Conservation (phyloP, 2,888 invertebrate species). For the Pandemis corylana region DNA sequence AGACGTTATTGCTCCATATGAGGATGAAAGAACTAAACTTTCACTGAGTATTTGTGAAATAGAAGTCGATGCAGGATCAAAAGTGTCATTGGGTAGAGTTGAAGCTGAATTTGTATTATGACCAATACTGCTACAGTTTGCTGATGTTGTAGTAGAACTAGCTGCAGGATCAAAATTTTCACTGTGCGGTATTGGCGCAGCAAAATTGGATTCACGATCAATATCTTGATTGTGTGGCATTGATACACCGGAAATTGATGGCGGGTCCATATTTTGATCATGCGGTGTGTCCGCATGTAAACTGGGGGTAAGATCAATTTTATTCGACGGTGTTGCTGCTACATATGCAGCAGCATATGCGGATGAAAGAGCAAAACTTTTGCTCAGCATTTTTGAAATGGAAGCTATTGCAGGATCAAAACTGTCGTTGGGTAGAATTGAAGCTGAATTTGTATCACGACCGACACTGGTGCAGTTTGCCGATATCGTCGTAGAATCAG, state of each 20-base stretch:
- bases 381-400: not conserved
- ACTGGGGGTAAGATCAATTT: slow-evolving; percentile 13
- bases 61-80: not conserved
- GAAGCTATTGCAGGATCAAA: not conserved
- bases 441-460: not conserved
- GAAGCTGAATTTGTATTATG: not conserved
- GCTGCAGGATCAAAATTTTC: not conserved
- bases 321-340: not conserved
- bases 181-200: not conserved
- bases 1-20: not conserved
- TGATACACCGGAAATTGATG: not conserved
- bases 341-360: not conserved
- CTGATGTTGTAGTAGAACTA: not conserved
- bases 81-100: not conserved
- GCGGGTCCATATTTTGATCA: not conserved
- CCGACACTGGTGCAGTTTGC: not conserved
- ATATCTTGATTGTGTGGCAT: not conserved
- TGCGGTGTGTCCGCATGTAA: slow-evolving; percentile 18
- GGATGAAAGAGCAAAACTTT: not conserved
- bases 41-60: not conserved
- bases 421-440: not conserved
- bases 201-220: not conserved
- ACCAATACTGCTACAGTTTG: not conserved
- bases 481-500: not conserved
- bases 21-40: not conserved